Percentiles rank a stretch among this genome's conserved stretches.
These are phyloP conservation scores for Drosophila tanythrix DNA, from an alignment of 2,888 invertebrate species.

Conservation along the genomic window DNA sequence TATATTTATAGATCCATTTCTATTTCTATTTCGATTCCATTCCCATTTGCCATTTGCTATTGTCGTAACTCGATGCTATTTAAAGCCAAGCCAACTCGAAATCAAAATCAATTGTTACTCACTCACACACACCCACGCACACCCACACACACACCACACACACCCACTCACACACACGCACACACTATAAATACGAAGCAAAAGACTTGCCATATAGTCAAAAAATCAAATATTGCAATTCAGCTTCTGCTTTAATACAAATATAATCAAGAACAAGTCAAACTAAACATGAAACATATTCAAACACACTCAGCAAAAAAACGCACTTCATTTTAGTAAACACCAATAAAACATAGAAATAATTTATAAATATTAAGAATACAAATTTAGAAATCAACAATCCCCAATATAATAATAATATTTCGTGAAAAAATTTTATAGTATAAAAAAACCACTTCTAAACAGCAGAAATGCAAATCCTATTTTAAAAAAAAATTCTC, in stretches of 20 bases:
- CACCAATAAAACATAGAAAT: background rate
- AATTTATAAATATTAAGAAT: background rate
- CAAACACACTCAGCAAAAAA: background rate
- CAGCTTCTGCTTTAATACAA: slow-evolving; percentile 57
- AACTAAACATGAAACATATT: slow-evolving; percentile 20
- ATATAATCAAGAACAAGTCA: slow-evolving; percentile 53
- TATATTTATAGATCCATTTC: slow-evolving; percentile 23
- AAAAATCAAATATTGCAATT: slow-evolving; percentile 11
- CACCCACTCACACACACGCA: background rate
- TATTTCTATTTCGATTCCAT: slow-evolving; percentile 36
- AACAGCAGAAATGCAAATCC: background rate
- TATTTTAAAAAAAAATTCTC: background rate
- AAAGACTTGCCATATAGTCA: slow-evolving; percentile 1
- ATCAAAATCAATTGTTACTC: slow-evolving; percentile 72
- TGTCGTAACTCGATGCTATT: slow-evolving; percentile 68
- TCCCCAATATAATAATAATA: background rate
- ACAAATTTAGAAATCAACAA: background rate
- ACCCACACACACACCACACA: background rate
- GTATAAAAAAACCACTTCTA: background rate
- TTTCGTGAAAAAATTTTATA: background rate
- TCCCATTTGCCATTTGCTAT: slow-evolving; percentile 55
- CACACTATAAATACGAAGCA: slow-evolving; percentile 19
- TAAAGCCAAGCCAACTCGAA: slow-evolving; percentile 56
- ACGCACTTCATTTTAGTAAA: background rate
- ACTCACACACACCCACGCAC: slow-evolving; percentile 15